Evolutionary conservation across 2,888 invertebrate species (phyloP).

Genomic region (Harpagoxenus sublaevis): DNA sequence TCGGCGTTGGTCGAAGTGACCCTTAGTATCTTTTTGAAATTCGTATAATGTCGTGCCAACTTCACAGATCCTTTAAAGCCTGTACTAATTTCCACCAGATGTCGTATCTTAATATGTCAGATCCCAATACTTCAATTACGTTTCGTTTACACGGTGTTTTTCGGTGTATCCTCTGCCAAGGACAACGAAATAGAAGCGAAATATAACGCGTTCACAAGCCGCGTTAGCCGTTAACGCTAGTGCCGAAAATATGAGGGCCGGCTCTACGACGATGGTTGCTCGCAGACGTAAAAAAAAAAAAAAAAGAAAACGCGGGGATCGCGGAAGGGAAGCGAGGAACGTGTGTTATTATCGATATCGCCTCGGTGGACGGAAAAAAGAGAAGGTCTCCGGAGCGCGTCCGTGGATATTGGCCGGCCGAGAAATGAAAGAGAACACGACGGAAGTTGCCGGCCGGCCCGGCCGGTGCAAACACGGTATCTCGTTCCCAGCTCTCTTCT

Average conservation of each 20-base stretch:
- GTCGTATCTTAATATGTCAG: too few relatives aligned
- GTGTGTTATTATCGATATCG: slow-evolving; percentile 50
- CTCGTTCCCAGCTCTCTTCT: slow-evolving; percentile 1
- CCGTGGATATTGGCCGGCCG: slow-evolving; percentile 34
- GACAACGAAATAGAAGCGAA: neutral
- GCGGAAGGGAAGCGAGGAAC: slow-evolving; percentile 9
- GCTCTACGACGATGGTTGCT: neutral
- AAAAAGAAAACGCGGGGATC: neutral
- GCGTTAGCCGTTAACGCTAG: neutral
- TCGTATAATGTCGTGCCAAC: too few relatives aligned
- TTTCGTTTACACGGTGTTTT: neutral
- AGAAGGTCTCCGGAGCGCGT: slow-evolving; percentile 3
- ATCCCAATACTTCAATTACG: neutral
- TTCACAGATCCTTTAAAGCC: too few relatives aligned
- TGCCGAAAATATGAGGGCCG: slow-evolving; percentile 15
- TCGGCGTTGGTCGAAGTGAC: too few relatives aligned
- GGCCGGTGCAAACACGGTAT: slow-evolving; percentile 26
- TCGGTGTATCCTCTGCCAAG: neutral
- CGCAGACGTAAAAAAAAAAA: slow-evolving; percentile 26
- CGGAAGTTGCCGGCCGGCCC: slow-evolving; percentile 19
- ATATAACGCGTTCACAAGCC: slow-evolving; percentile 1
- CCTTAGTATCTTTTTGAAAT: too few relatives aligned
- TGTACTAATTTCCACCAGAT: too few relatives aligned
- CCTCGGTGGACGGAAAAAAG: neutral
- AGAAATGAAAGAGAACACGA: slow-evolving; percentile 37